These are phyloP conservation scores for Chaetorhynchus papuensis DNA, from an alignment of 2,113 vertebrate genomes.

Conservation along the genomic window DNA sequence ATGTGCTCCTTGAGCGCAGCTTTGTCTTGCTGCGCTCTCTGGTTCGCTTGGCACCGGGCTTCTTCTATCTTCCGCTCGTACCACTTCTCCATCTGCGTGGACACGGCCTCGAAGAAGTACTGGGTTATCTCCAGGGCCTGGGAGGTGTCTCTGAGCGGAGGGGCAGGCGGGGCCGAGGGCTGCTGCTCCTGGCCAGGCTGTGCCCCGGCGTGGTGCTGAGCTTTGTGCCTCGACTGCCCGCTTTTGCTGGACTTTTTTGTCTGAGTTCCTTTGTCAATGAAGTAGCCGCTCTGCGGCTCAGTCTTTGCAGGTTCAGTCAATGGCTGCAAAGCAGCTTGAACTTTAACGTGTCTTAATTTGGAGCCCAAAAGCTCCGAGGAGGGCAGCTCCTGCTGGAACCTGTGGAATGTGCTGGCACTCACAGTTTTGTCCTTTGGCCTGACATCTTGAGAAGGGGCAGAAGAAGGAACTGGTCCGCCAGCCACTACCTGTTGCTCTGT, in stretches of 20 bases:
- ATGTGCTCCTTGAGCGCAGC: constrained; percentile 83
- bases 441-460: constrained; percentile 76
- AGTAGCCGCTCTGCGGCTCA: constrained; percentile 54
- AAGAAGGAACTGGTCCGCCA: constrained; percentile 38
- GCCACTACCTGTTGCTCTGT: constrained; percentile 65
- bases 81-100: constrained; percentile 96
- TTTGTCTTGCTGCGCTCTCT: constrained; percentile 84
- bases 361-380: constrained; percentile 32
- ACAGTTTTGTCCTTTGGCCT: constrained; percentile 83
- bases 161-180: neutral
- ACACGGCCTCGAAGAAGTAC: constrained; percentile 93
- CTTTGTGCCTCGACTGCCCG: constrained; percentile 68
- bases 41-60: constrained; percentile 83
- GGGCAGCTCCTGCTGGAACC: constrained; percentile 65
- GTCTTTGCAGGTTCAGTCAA: constrained; percentile 61
- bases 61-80: constrained; percentile 94
- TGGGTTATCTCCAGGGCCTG: constrained; percentile 93
- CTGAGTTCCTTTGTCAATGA: constrained; percentile 75
- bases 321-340: constrained; percentile 49
- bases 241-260: constrained; percentile 76
- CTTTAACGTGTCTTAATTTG: constrained; percentile 30
- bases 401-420: constrained; percentile 49
- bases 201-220: neutral
- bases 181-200: constrained; percentile 23
- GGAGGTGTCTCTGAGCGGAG: constrained; percentile 72